Percentiles rank a stretch among this genome's conserved stretches.
Conservation (phyloP, 2,888 invertebrate genomes). For the Dermolepida albohirtum region DNA sequence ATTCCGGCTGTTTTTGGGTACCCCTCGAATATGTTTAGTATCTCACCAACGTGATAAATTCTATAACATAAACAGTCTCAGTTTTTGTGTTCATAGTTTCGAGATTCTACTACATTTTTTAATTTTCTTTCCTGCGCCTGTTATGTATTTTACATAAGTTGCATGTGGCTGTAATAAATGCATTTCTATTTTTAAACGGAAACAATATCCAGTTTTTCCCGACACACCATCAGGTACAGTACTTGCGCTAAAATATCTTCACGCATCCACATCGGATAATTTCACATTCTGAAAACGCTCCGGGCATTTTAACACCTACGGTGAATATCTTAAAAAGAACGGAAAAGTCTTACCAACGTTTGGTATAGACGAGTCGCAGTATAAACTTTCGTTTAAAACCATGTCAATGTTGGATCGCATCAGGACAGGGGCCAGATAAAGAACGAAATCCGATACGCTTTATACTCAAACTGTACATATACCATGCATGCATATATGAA, state of each 20-base stretch:
- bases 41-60: too few species aligned
- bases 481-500: neutral
- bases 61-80: too few species aligned
- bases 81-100: too few species aligned
- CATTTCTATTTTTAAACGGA: too few species aligned
- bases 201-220: too few species aligned
- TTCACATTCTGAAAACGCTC: constrained; percentile 21
- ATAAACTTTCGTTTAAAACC: constrained; percentile 12
- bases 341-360: neutral
- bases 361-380: neutral
- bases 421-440: constrained; percentile 11
- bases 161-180: too few species aligned
- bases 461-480: neutral
- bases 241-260: constrained; percentile 3
- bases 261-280: constrained; percentile 6
- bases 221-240: too few species aligned
- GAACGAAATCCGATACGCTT: constrained; percentile 13
- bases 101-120: too few species aligned
- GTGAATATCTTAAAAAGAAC: neutral
- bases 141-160: too few species aligned
- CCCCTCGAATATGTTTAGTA: too few species aligned
- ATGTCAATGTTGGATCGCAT: constrained; percentile 2
- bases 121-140: too few species aligned
- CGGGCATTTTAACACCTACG: constrained; percentile 31
- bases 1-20: too few species aligned